Base-by-base conservation (phyloP, 2,113 vertebrate genomes). In the Fregata magnificens region DNA sequence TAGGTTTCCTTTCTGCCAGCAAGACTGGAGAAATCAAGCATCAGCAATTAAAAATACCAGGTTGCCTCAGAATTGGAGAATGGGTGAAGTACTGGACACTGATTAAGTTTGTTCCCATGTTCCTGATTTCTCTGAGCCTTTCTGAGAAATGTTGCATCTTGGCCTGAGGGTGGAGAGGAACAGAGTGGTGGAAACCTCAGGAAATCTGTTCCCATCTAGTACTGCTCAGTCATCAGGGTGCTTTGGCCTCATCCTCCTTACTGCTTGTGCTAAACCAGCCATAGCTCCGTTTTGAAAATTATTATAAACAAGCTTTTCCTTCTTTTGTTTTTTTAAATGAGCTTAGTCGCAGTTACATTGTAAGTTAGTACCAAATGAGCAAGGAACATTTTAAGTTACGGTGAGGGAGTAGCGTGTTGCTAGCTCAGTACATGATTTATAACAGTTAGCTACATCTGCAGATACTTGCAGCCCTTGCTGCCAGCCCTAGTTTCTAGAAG, bases 351-450 rank as follows among this genome's bases (percentile, higher is more conserved):
- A 29, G 7, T 62, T 17, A 25, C 2, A 28, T 1, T 6, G 5
- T 19, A 13, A 44, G 7, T 25, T 56, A 53, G 52, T 32, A 50
- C 16, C 14, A 32, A n/a, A 42, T 42, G 20, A 67, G 26, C 10
- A 16, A 44, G 34, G 15, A 45, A 15, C 1, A 0, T 7, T n/a
- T 29, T 26, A 28, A 47, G 58, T 34, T 38, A 1, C 1, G 21
- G 18, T 1, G 14, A 34, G 66, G 47, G 55, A 69, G 71, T 2
- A 6, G 44, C 3, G 42, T 1, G 0, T 32, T 76, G 36, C n/a
- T 72, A 14, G 31, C 55, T 53, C 44, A 18, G 18, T 9, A 5
- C 0, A 0, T 36, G 53, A 36, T 73, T 63, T 82, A 11, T 61
- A 38, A 9, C 12, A 16, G 10, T 12, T 76, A 16, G 14, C 45